Conservation (phyloP, 2,888 invertebrate species). For the Aphidoletes aphidimyza region DNA sequence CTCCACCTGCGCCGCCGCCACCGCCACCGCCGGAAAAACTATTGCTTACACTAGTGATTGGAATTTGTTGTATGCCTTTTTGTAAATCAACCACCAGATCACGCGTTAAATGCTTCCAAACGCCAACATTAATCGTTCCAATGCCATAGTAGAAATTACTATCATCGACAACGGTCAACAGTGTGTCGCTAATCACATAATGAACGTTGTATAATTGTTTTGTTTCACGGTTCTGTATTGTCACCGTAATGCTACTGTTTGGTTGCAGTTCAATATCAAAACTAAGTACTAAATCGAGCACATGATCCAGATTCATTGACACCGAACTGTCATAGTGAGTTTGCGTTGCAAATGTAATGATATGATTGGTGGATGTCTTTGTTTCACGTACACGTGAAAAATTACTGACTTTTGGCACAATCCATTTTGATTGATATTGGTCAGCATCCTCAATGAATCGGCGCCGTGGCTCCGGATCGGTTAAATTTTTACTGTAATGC, state of each 20-base stretch:
- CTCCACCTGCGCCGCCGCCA: background rate
- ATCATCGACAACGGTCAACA: conserved; percentile 72
- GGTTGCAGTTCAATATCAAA: conserved; percentile 77
- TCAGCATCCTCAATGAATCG: conserved; percentile 81
- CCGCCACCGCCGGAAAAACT: background rate
- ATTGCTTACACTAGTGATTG: conserved; percentile 63
- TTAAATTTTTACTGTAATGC: conserved; percentile 95
- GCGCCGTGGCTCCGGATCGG: conserved; percentile 82
- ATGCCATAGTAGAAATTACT: conserved; percentile 87
- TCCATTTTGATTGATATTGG: conserved; percentile 76
- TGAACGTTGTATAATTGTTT: conserved; percentile 83
- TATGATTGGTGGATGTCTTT: conserved; percentile 69
- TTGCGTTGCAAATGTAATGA: conserved; percentile 79
- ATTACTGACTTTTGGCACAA: conserved; percentile 75
- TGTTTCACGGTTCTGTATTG: conserved; percentile 80
- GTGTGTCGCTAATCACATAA: conserved; percentile 79
- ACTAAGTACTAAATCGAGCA: conserved; percentile 80
- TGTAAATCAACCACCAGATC: conserved; percentile 91
- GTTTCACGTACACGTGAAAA: conserved; percentile 73
- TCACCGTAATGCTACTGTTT: conserved; percentile 85
- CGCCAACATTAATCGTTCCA: conserved; percentile 69
- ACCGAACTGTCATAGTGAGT: conserved; percentile 77
- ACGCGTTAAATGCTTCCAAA: conserved; percentile 84
- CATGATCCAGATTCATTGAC: conserved; percentile 74
- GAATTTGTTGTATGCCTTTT: conserved; percentile 84